Evolutionary conservation across 1,140 invertebrate genomes (phyloP), one percentile per base, ranked within the genome.

Genomic region (Papilio dardanus): DNA sequence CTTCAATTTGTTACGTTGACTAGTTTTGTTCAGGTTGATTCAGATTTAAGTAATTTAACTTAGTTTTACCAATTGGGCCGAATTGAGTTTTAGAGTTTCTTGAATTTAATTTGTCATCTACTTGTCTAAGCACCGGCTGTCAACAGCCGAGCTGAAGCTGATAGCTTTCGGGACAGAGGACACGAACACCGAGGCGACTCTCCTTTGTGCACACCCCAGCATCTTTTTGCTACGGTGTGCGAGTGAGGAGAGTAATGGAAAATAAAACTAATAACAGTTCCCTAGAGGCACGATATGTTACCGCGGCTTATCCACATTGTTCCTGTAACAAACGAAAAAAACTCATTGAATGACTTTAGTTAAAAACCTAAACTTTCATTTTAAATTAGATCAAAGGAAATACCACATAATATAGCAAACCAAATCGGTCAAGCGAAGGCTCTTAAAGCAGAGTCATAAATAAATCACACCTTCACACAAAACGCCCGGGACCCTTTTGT

Each of bases 101-200:
- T 28, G 31, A 75, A 75, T 79, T 80, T 82, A 74, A 76, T 67
- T 80, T 78, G 19, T 76, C 74, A 85, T 85, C 85, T 90, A 92
- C 88, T 93, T 92, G 86, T 92, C 90, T 90, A 93, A 87, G 83
- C 92, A 92, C 81, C 92, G 89, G 90, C 89, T 92, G 84, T 92
- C 88, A 81, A 83, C 85, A 86, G 89, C 89, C 89, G 90, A 88
- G 84, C 87, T 88, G 80, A 89, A 87, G 81, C 77, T 81, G 76
- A 87, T 86, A 77, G 81, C 79, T 81, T 83, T 84, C 42, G 79
- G 78, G 71, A 79, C 78, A 78, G 76, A 85, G 58, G 76, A 81
- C 77, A 80, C 76, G 76, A 85, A 87, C 79, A 85, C 84, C 84
- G 85, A 91, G 88, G 87, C 81, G 81, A 89, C 88, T 89, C 86